Evolutionary conservation across 2,797 vertebrate genomes (phyloP), one percentile per base, ranked within the genome.

Genomic region (Protosalanx chinensis): DNA sequence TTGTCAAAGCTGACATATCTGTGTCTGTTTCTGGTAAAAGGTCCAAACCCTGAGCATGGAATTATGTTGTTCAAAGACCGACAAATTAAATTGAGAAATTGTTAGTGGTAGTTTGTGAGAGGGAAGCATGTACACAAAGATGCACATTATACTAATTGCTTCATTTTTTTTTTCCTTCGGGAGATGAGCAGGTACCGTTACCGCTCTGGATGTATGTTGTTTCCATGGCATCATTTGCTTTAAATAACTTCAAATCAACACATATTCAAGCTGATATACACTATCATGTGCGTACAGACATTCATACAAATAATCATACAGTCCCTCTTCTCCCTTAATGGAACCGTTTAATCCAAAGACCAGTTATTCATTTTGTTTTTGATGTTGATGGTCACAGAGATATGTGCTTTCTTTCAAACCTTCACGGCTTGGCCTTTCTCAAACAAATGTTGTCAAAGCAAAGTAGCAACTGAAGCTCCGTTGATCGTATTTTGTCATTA

Each of bases 381-480:
- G 57, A 66, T 61, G 53, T 37, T 57, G 46, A 57, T 66, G 37
- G 30, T 37, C 12, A 64, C 64, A 71, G 61, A 33, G 35, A 72
- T 72, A 33, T 65, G 66, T 51, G 68, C 64, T 58, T 62, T 51
- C 63, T 35, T 72, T 18, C 15, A 33, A 62, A 56, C 61, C 37
- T 8, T 30, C 51, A 68, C 61, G 33, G 20, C 68, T 63, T 64
- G 58, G 41, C 56, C 59, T 60, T 63, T 32, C 57, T 23, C 37
- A 75, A 5, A 67, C 59, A 49, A 68, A 72, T 58, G 46, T 64
- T 23, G 59, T 76, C 70, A 76, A 72, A 76, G 61, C 8, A 46
- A 33, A n/a, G 12, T 61, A n/a, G 16, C 41, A 12, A 8, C 30
- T 73, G 37, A 64, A 18, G 51, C 51, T 32, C 53, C 37, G 49